Base-by-base conservation (phyloP, 2,113 vertebrate genomes). In the Anhinga rufa region DNA sequence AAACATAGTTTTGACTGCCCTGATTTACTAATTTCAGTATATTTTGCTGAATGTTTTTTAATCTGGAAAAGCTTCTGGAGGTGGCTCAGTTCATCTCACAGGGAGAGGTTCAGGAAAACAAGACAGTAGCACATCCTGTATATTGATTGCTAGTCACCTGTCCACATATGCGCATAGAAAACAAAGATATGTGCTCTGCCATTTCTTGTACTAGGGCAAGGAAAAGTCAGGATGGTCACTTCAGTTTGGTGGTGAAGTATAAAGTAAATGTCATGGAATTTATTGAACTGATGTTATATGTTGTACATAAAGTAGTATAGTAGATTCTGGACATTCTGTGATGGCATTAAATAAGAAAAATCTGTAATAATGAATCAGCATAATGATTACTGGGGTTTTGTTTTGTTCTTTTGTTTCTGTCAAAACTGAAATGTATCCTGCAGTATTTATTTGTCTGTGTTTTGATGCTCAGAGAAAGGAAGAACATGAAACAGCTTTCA, bases 131-230 rank as follows among this genome's bases (percentile, higher is more conserved):
- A 57, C 14, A 38, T 9, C 17, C 25, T 70, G 26, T 24, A 7
- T 40, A 38, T 55, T 5, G 19, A 40, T 31, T 68, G 15, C 6
- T 51, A 60, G 26, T 48, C 24, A n/a, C 22, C 34, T 58, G 24
- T 58, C 14, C 10, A 13, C 5, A 13, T 4, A 28, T 7, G 54
- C 1, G 2, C 9, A 8, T 1, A 1, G 12, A 49, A 79, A 86
- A 68, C 16, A 64, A 51, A 48, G 6, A 20, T 18, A 10, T 28
- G 14, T 54, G 14, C 17, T 16, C 2, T 7, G 10, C 2, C 3
- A 17, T 72, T 82, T 72, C 31, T 60, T 0, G 0, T 34, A 18
- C 19, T 55, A 64, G 7, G 34, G 31, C 21, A 26, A 88, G 36
- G 36, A 68, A 32, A 7, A 31, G 24, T 54, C 15, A 66, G 4